phyloP scores from a whole-genome alignment of 1,140 invertebrate species.

The Chironomus tepperi region DNA sequence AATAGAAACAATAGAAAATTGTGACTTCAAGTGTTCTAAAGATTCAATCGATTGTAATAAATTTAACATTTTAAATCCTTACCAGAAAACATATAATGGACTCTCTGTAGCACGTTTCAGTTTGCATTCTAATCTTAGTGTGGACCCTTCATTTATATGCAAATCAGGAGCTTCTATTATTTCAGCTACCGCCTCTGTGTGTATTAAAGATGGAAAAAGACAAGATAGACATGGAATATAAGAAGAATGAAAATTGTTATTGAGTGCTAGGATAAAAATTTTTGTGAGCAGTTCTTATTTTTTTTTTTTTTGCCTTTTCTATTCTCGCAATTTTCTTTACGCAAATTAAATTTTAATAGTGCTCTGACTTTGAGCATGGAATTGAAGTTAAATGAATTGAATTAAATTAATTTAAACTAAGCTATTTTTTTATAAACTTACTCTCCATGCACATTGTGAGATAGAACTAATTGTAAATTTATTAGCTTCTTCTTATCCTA shows the following conservation, averaged over 20 bases:
- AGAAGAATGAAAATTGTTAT: not conserved
- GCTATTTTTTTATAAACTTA: not conserved
- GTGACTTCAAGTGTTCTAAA: too few species aligned
- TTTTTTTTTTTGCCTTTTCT: not conserved
- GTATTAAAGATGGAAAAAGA: conserved; percentile 26
- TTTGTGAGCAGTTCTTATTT: not conserved
- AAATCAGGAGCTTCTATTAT: conserved; percentile 70
- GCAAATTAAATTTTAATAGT: conserved; percentile 6
- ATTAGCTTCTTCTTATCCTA: not conserved
- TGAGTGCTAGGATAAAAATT: conserved; percentile 8
- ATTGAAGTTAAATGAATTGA: not conserved
- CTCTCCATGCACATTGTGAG: not conserved
- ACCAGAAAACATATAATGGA: conserved; percentile 71
- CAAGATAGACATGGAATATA: not conserved
- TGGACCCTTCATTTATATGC: conserved; percentile 69
- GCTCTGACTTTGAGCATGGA: not conserved
- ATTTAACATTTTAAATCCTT: conserved; percentile 16
- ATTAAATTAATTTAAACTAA: conserved; percentile 19
- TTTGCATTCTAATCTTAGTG: conserved; percentile 61
- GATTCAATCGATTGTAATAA: conserved; percentile 21
- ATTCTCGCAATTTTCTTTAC: not conserved
- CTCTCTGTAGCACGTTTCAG: conserved; percentile 66
- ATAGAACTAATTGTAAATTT: conserved; percentile 14
- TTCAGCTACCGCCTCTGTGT: conserved; percentile 67
- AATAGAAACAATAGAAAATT: too few species aligned